Conservation (phyloP, 2,797 vertebrate genomes). For the Tokudaia muenninki region DNA sequence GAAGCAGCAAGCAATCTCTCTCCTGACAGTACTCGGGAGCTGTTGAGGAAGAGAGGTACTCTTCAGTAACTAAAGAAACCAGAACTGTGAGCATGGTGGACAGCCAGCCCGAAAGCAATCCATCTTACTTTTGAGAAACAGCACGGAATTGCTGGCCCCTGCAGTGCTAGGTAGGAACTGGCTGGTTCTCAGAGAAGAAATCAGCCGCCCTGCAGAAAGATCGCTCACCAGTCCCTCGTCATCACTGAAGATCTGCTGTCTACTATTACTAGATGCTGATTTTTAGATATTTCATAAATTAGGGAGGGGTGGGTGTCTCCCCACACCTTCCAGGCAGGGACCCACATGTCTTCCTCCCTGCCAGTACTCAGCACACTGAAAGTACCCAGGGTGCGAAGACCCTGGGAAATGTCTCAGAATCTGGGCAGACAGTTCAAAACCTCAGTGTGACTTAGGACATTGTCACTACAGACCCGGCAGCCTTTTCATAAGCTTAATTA, state of each 20-base stretch:
- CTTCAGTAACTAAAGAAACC: neutral
- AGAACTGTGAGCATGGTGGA: neutral
- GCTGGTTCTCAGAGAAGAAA: neutral
- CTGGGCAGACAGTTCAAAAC: constrained; percentile 31
- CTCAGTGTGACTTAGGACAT: constrained; percentile 43
- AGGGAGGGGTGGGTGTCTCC: neutral
- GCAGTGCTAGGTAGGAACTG: neutral
- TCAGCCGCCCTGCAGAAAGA: neutral
- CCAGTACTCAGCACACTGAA: neutral
- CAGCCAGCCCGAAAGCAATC: neutral
- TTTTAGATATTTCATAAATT: neutral
- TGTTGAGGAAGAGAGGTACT: neutral
- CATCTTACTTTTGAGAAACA: neutral
- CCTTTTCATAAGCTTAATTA: constrained; percentile 75
- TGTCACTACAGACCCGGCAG: neutral
- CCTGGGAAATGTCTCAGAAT: constrained; percentile 2
- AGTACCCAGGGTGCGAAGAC: neutral
- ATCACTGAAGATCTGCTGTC: too few species aligned
- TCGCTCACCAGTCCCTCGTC: neutral
- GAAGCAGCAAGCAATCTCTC: neutral
- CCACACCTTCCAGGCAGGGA: neutral
- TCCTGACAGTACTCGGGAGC: neutral
- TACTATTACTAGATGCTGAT: neutral
- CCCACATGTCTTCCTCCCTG: neutral
- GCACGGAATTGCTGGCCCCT: neutral